Base-by-base conservation (phyloP, 2,888 invertebrate species). In the Drosophila demipolita region DNA sequence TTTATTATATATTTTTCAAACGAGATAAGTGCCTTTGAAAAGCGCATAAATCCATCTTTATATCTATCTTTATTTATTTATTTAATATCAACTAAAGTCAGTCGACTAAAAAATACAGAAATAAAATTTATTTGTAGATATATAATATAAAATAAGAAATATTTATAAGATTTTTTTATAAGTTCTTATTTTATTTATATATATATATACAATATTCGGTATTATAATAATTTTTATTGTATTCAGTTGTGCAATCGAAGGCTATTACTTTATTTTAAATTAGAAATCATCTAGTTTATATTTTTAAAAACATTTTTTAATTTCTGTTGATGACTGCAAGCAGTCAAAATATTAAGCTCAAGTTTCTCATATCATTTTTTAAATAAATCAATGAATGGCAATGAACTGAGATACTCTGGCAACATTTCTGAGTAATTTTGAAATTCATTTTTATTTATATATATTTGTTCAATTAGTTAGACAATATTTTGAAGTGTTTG, bases 381-480 rank as follows among this genome's bases (percentile, higher is more conserved):
- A 45, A 45, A 15, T 15, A 8, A 23, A 15, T 45, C 45, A 45
- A 23, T 40, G 17, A 4, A 40, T 40, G 40, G n/a, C n/a, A 40
- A 40, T 40, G 40, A 40, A 9, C 40, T 40, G n/a, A 38, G 38
- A n/a, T 38, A 8, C 38, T 12, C 15, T 45, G 45, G 23, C 0
- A 45, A 45, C 23, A 15, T 45, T 4, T 23, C 0, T 15, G 2
- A 8, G 20, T 7, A 3, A n/a, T 23, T 45, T 32, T 32, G 11
- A 29, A 29, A n/a, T 26, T 9, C 23, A 3, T 29, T 35, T n/a
- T 36, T 20, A 26, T 35, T 45, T 65, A n/a, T 65, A 12, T 38
- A n/a, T 35, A 5, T 4, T 55, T 40, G 8, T 9, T 40, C 55
- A 67, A 66, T 67, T 66, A 55, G 67, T 67, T 67, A 17, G 33